Evolutionary conservation across 2,113 vertebrate genomes (phyloP).

Genomic region (Psophia crepitans): DNA sequence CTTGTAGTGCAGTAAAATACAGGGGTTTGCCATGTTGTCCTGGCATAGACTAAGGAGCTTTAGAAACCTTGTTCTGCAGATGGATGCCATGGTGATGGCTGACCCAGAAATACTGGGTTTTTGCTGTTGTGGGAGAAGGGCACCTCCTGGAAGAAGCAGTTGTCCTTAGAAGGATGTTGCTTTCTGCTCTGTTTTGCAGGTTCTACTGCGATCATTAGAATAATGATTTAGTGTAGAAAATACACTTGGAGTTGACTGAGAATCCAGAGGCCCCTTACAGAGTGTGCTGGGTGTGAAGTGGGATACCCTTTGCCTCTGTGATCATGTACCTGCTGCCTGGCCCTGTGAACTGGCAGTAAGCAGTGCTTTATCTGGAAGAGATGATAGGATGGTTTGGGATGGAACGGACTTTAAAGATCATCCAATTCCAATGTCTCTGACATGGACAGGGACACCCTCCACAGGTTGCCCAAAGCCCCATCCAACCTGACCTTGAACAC

Average conservation of each 20-base stretch:
- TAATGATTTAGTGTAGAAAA: background rate
- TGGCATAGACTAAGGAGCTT: background rate
- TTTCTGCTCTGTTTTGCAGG: background rate
- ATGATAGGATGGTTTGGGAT: no score
- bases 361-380: background rate
- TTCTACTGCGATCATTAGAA: background rate
- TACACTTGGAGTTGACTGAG: background rate
- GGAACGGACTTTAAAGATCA: no score
- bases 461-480: no score
- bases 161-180: background rate
- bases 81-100: background rate
- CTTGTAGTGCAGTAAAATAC: constrained; percentile 16
- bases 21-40: background rate
- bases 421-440: no score
- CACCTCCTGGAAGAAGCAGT: background rate
- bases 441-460: no score
- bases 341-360: background rate
- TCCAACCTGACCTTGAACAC: no score
- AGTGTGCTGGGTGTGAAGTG: background rate
- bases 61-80: background rate
- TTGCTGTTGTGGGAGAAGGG: background rate
- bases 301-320: background rate
- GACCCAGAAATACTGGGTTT: background rate
- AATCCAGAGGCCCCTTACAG: background rate
- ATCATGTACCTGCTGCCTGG: background rate